Percentiles rank a stretch among this genome's conserved stretches.
These are phyloP conservation scores for Philereme vetulata DNA, from an alignment of 2,888 invertebrate species.

Conservation along the genomic window DNA sequence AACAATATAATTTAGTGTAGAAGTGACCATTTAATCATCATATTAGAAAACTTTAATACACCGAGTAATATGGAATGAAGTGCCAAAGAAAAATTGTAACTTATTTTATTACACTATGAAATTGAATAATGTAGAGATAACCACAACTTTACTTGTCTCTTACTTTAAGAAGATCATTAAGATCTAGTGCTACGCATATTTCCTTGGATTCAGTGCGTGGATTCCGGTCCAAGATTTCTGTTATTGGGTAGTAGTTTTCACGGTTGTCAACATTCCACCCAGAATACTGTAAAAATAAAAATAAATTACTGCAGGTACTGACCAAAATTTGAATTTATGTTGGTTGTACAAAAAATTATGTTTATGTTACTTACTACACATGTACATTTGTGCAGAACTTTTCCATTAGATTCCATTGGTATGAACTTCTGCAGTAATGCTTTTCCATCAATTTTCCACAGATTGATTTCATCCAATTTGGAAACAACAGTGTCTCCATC, in stretches of 20 bases:
- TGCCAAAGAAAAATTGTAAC: conserved; percentile 68
- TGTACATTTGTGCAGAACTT: conserved; percentile 84
- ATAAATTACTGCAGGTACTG: conserved; percentile 4
- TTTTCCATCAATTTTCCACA: conserved; percentile 88
- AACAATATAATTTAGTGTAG: conserved; percentile 51
- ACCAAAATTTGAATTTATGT: neutral
- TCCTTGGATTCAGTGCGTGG: conserved; percentile 81
- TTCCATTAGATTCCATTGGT: conserved; percentile 84
- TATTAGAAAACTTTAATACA: conserved; percentile 77
- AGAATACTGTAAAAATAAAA: conserved; percentile 78
- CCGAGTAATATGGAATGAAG: conserved; percentile 79
- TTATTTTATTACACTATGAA: conserved; percentile 67
- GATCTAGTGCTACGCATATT: conserved; percentile 82
- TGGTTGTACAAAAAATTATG: neutral
- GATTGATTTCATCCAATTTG: conserved; percentile 82
- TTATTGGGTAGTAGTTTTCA: conserved; percentile 84
- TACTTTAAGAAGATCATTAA: conserved; percentile 81
- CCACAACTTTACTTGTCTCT: conserved; percentile 75
- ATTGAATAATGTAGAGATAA: conserved; percentile 71
- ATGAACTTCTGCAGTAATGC: conserved; percentile 87
- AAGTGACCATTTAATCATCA: conserved; percentile 74
- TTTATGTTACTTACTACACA: conserved; percentile 82
- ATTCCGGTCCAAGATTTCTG: conserved; percentile 80
- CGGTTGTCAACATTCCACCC: conserved; percentile 85
- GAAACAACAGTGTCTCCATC: conserved; percentile 82